Percentiles rank a stretch among this genome's conserved stretches.
These are phyloP conservation scores for Willowsia nigromaculata DNA, from an alignment of 2,888 invertebrate genomes.

Conservation along the genomic window DNA sequence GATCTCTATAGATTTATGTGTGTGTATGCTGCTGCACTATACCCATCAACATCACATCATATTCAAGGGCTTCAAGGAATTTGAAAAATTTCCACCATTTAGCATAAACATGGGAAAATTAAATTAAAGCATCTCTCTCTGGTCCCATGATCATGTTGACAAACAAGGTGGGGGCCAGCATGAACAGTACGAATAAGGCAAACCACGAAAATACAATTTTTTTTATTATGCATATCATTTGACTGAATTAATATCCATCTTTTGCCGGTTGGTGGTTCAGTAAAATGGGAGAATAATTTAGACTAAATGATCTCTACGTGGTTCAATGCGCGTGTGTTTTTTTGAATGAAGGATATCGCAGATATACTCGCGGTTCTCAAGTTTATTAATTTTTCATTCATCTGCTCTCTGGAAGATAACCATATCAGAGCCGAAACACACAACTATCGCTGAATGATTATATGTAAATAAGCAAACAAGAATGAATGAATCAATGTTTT, in stretches of 20 bases:
- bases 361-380: background rate
- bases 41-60: background rate
- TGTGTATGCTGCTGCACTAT: background rate
- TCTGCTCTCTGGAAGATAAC: background rate
- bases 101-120: background rate
- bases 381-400: conserved; percentile 32
- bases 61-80: no score
- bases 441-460: background rate
- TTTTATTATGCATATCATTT: conserved; percentile 41
- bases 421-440: background rate
- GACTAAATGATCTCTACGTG: background rate
- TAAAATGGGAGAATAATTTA: background rate
- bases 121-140: background rate
- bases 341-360: background rate
- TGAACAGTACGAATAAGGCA: conserved; percentile 15
- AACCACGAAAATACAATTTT: background rate
- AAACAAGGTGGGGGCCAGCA: conserved; percentile 38
- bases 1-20: conserved; percentile 40
- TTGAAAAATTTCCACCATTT: no score
- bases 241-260: background rate
- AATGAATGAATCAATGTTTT: conserved; percentile 47
- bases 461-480: conserved; percentile 14
- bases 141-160: background rate
- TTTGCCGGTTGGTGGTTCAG: background rate
- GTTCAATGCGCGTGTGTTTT: background rate